phyloP scores from a whole-genome alignment of 1,140 invertebrate species.

The Zaprionus inermis region DNA sequence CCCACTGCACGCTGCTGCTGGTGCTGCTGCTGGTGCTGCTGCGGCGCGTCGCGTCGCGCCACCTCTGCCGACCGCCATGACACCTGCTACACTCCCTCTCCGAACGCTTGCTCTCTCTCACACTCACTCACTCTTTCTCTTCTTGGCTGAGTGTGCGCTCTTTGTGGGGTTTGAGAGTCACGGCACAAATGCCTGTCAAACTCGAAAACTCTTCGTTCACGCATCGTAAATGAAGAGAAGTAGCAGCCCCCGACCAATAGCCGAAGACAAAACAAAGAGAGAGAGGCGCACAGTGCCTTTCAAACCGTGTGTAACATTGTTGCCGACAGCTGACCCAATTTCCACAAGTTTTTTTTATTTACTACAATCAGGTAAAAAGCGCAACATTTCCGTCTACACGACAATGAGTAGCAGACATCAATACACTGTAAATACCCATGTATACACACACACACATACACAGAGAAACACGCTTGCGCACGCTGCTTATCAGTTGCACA shows the following conservation, averaged over 20 bases:
- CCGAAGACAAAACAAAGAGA: too few relatives aligned
- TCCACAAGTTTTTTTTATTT: slow-evolving; percentile 16
- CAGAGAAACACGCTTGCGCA: slow-evolving; percentile 7
- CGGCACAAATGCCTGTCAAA: slow-evolving; percentile 22
- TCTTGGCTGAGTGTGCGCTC: slow-evolving; percentile 17
- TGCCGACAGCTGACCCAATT: slow-evolving; percentile 47
- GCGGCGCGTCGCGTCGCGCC: neutral
- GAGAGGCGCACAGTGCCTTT: slow-evolving; percentile 7
- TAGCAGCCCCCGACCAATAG: too few relatives aligned
- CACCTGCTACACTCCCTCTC: slow-evolving; percentile 37
- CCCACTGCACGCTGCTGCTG: slow-evolving; percentile 4
- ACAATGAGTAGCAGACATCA: slow-evolving; percentile 16
- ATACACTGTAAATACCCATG: neutral
- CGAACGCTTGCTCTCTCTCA: neutral
- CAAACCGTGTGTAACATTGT: slow-evolving; percentile 45
- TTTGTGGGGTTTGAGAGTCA: slow-evolving; percentile 13
- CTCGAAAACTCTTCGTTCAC: slow-evolving; percentile 26
- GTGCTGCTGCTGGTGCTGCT: neutral
- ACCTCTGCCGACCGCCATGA: slow-evolving; percentile 29
- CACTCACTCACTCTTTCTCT: neutral
- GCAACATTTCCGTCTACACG: slow-evolving; percentile 43
- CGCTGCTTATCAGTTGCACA: slow-evolving; percentile 54
- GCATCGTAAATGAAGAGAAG: neutral
- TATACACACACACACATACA: slow-evolving; percentile 7
- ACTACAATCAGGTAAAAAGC: slow-evolving; percentile 33